Evolutionary conservation across 1,140 invertebrate genomes (phyloP).

Genomic region (Prorops nasuta): DNA sequence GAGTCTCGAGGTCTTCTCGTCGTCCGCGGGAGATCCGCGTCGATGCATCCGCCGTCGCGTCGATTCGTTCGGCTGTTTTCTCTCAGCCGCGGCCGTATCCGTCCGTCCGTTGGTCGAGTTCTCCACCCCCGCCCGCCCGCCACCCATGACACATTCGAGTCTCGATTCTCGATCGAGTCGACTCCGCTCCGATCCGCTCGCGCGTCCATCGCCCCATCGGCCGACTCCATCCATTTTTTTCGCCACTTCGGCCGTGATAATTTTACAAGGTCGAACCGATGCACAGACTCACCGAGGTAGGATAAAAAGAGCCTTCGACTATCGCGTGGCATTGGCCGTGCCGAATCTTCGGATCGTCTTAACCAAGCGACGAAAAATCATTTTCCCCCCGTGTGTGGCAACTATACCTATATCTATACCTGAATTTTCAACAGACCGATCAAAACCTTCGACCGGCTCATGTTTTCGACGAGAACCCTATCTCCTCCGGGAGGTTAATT

Average conservation of each 20-base stretch:
- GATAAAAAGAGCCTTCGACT: too few species aligned
- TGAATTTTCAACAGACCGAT: too few species aligned
- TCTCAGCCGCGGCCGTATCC: conserved; percentile 25
- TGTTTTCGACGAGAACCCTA: not conserved
- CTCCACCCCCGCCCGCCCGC: not conserved
- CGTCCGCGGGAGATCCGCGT: conserved; percentile 18
- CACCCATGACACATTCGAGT: not conserved
- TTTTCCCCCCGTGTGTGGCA: too few species aligned
- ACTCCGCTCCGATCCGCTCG: not conserved
- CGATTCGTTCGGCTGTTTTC: conserved; percentile 35
- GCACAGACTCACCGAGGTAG: too few species aligned
- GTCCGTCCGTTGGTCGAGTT: conserved; percentile 6
- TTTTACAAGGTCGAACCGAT: not conserved
- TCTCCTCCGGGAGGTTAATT: not conserved
- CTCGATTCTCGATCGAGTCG: not conserved
- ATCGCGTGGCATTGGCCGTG: too few species aligned
- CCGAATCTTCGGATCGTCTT: too few species aligned
- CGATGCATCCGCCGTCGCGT: conserved; percentile 18
- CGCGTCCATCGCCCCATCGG: not conserved
- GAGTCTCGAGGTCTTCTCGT: conserved; percentile 23
- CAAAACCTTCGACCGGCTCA: too few species aligned
- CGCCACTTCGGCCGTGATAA: not conserved
- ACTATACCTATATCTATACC: too few species aligned
- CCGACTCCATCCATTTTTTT: conserved; percentile 1
- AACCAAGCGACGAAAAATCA: too few species aligned